Conservation (phyloP, 2,113 vertebrate species). For the Phodopus roborovskii region DNA sequence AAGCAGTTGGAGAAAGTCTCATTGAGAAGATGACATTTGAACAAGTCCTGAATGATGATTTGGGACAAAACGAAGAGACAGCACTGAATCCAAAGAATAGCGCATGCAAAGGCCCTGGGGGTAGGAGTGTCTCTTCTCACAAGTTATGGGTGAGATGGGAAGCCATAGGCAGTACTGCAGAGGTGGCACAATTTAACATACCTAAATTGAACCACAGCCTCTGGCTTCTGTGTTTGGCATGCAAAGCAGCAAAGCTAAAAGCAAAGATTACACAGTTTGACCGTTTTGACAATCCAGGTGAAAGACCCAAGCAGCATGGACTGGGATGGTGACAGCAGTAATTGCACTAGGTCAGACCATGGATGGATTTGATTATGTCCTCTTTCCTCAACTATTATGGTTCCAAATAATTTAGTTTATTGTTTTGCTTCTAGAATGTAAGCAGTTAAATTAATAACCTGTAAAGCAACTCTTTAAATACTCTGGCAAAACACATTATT, state of each 20-base stretch:
- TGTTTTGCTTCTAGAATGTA: conserved; percentile 54
- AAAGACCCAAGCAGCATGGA: not conserved
- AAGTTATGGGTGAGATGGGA: not conserved
- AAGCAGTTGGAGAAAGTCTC: not conserved
- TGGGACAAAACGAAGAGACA: not conserved
- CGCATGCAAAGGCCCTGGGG: not conserved
- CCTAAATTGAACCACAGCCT: not conserved
- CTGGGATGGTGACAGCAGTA: not conserved
- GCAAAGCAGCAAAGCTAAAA: conserved; percentile 16
- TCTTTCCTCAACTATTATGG: conserved; percentile 39
- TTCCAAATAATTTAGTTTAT: conserved; percentile 57
- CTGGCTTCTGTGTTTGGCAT: not conserved
- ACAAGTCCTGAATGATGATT: not conserved
- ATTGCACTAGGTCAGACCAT: conserved; percentile 3
- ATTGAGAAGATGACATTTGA: not conserved
- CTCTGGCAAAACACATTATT: conserved; percentile 56
- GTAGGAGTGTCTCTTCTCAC: not conserved
- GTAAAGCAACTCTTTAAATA: conserved; percentile 70
- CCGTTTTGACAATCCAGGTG: not conserved
- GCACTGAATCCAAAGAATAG: not conserved
- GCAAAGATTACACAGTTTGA: not conserved
- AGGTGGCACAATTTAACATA: not conserved
- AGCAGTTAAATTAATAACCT: conserved; percentile 73
- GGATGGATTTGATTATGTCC: conserved; percentile 11
- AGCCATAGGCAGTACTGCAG: not conserved